Evolutionary conservation across 2,797 vertebrate genomes (phyloP), one percentile per base, ranked within the genome.

Genomic region (Trachops cirrhosus): DNA sequence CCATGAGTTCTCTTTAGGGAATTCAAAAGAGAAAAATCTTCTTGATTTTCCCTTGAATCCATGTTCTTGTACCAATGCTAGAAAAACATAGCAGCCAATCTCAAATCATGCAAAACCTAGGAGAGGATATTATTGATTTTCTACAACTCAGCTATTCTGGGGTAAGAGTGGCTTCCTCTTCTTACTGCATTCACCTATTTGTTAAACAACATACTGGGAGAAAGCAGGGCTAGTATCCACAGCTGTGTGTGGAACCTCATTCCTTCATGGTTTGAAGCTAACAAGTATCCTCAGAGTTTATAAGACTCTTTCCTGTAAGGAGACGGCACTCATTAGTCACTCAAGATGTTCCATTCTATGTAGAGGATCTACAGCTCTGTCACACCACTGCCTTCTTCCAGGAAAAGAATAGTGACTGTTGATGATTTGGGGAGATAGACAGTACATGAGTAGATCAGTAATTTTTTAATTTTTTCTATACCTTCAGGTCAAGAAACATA

Each of bases 11-110:
- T 92, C 64, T 18, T 73, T 52, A 84, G 57, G 16, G 79, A 83
- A 91, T 85, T 83, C 22, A 77, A 89, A 79, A 67, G 37, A 70
- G n/a, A 74, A 74, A 77, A 87, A 50, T 12, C 70, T 54, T 54
- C n/a, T 74, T 85, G 48, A 78, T 79, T 95, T 89, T 89, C 68
- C 15, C 64, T 57, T 50, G 68, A 95, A 94, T 32, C 57, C 74
- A 29, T 54, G 57, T 86, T 96, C 50, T 92, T 71, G 52, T 4
- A 34, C 24, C 29, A 93, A 18, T 79, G 26, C 73, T 71, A 95
- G 54, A 90, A 94, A 88, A 97, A 71, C 85, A 62, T 24, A 95
- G 74, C 94, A 96, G 92, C 92, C 94, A 89, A 41, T 94, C 92
- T 92, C 19, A 37, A 79, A 85, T 86, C 70, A 82, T 59, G 50